Conservation (phyloP, 2,888 invertebrate species). For the Sphaerophoria rueppellii region DNA sequence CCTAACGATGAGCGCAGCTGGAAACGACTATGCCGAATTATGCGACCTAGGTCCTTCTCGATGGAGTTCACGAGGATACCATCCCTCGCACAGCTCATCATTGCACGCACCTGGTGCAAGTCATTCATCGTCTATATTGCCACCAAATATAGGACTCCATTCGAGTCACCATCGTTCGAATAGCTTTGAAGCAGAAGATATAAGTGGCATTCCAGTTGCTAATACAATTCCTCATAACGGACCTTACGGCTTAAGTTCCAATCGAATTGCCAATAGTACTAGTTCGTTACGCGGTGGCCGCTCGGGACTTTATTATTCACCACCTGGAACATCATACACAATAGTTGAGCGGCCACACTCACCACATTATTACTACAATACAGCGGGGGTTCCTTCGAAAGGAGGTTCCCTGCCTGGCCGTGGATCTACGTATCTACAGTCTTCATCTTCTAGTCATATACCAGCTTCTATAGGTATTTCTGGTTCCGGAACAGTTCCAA, state of each 20-base stretch:
- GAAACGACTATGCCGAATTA: constrained; percentile 83
- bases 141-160: constrained; percentile 74
- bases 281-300: constrained; percentile 84
- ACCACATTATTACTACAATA: constrained; percentile 84
- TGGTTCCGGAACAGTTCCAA: constrained; percentile 78
- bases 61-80: constrained; percentile 82
- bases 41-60: constrained; percentile 83
- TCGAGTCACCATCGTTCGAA: constrained; percentile 79
- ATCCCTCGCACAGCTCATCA: constrained; percentile 78
- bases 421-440: constrained; percentile 88
- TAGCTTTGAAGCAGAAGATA: constrained; percentile 82
- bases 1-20: constrained; percentile 83
- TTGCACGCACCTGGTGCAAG: constrained; percentile 75
- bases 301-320: constrained; percentile 91
- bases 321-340: constrained; percentile 94
- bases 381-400: constrained; percentile 81
- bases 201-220: constrained; percentile 78
- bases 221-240: constrained; percentile 78
- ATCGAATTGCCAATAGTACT: constrained; percentile 81
- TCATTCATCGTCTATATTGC: constrained; percentile 59
- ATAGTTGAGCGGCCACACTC: constrained; percentile 91
- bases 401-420: constrained; percentile 82
- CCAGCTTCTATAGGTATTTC: constrained; percentile 80
- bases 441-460: constrained; percentile 84
- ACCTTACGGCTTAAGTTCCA: constrained; percentile 77